Evolutionary conservation across 2,888 invertebrate species (phyloP), one percentile per base, ranked within the genome.

Genomic region (Bombylius discolor): DNA sequence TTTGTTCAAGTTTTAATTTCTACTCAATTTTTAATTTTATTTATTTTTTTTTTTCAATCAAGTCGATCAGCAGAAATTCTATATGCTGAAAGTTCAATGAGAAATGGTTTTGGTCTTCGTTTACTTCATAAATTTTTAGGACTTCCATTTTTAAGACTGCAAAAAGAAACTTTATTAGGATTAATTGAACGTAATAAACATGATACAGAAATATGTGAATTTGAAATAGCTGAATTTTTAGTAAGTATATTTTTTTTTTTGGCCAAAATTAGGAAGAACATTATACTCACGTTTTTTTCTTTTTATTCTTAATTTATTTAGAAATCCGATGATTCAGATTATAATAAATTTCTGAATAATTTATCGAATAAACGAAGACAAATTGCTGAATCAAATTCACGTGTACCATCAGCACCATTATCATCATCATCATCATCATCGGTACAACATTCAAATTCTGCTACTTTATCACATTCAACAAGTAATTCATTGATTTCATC

Each of bases 111-210:
- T 74, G 97, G 97, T 5, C 76, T 97, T 55, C 87, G 92, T 68
- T 80, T 92, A 60, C 78, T 97, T 53, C 93, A 97, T 76, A 92
- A 92, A 74, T 97, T 96, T 76, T 87, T 97, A 69, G 95, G 93
- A 73, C 79, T 97, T 57, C 96, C 97, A 53, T 97, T 96, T 71
- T 78, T 97, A 53, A 85, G 89, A 68, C 77, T 97, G 39, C 96
- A 96, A 78, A 81, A 84, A 64, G 88, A 88, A 64, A 89, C 91
- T 14, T 74, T 95, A 49, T 68, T 91, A 49, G 82, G 84, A 61
- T 92, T 94, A 69, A 74, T 96, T 59, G 89, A 90, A 68, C 82
- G 88, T 32, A 96, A 96, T 71, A 81, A 83, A 65, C 80, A 81
- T 54, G 94, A 96, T 70, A 87, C 86, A 52, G 79, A 81, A 59